These are phyloP conservation scores for Pseudopleuronectes americanus DNA, from an alignment of 2,797 vertebrate genomes.

Conservation along the genomic window DNA sequence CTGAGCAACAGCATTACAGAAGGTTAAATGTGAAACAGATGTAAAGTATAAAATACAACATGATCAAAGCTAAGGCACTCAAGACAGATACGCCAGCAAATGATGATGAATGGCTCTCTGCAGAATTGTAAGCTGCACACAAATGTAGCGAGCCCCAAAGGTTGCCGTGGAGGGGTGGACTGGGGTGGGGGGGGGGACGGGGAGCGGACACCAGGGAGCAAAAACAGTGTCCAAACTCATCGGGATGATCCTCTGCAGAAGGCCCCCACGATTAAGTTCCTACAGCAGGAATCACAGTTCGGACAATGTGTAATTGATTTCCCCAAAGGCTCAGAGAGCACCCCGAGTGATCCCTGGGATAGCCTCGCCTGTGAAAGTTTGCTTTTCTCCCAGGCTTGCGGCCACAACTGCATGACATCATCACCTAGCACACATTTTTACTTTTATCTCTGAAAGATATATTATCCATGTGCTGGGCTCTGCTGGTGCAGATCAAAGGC, in stretches of 20 bases:
- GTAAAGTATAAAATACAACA: conserved; percentile 97
- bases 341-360: conserved; percentile 72
- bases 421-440: conserved; percentile 83
- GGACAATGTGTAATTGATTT: conserved; percentile 82
- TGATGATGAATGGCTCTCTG: conserved; percentile 99
- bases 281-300: conserved; percentile 75
- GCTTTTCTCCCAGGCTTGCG: conserved; percentile 77
- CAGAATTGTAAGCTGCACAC: conserved; percentile 93
- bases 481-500: conserved; percentile 82
- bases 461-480: conserved; percentile 84
- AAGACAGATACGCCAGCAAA: conserved; percentile 96
- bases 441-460: conserved; percentile 88
- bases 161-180: conserved; percentile 70
- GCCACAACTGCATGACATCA: conserved; percentile 85
- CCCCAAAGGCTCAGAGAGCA: conserved; percentile 81
- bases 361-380: conserved; percentile 79
- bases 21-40: conserved; percentile 99
- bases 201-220: conserved; percentile 71
- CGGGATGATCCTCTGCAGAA: conserved; percentile 84
- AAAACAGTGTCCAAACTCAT: conserved; percentile 88
- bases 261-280: conserved; percentile 76
- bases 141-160: conserved; percentile 91
- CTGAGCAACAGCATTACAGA: conserved; percentile 93
- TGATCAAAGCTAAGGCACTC: conserved; percentile 97
- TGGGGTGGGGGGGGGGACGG: conserved; percentile 42